phyloP scores from a whole-genome alignment of 2,888 invertebrate species.

The Sphaerophoria taeniata region DNA sequence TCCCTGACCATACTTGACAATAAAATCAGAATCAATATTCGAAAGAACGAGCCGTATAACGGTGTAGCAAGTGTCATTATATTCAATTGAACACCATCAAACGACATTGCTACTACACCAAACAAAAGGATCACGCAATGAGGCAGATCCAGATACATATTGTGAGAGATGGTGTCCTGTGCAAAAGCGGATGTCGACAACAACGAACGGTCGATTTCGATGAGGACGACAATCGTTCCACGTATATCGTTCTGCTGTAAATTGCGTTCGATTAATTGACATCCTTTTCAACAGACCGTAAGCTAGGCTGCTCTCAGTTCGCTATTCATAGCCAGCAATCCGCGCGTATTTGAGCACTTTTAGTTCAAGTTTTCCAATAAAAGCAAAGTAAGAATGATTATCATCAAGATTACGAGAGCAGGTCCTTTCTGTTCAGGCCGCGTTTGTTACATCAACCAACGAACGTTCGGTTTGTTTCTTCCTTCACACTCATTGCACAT shows the following conservation, averaged over 20 bases:
- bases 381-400: constrained; percentile 71
- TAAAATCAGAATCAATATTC: constrained; percentile 68
- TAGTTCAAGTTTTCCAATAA: constrained; percentile 41
- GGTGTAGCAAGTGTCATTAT: constrained; percentile 66
- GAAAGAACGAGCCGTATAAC: constrained; percentile 69
- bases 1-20: constrained; percentile 42
- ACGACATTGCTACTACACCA: constrained; percentile 24
- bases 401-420: constrained; percentile 59
- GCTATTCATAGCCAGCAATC: not conserved
- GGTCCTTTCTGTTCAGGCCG: constrained; percentile 50
- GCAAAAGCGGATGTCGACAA: constrained; percentile 1
- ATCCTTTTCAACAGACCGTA: constrained; percentile 40
- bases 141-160: not conserved
- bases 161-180: not conserved
- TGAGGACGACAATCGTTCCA: not conserved
- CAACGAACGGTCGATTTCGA: not conserved
- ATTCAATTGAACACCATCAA: constrained; percentile 63
- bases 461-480: not conserved
- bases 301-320: too few species aligned
- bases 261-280: constrained; percentile 70
- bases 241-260: constrained; percentile 59
- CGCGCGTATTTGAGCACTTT: not conserved
- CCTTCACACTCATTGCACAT: constrained; percentile 15
- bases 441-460: too few species aligned
- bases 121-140: not conserved